phyloP scores from a whole-genome alignment of 2,797 vertebrate genomes.

The Premnoplex brunnescens region DNA sequence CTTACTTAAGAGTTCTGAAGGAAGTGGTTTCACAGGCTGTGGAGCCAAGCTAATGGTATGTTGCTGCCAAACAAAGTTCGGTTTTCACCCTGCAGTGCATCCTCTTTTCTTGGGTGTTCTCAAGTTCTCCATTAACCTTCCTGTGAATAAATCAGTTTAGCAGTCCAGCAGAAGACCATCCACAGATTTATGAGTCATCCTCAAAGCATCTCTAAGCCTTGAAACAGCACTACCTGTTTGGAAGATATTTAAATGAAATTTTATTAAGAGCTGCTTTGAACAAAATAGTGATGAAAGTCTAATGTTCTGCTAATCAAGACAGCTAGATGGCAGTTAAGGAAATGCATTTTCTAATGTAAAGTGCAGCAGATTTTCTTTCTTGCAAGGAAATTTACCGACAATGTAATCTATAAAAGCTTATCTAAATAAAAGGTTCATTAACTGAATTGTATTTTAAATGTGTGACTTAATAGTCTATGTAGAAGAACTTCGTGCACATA shows the following conservation, averaged over 20 bases:
- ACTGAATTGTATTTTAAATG: background rate
- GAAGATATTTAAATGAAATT: background rate
- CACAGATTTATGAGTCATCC: background rate
- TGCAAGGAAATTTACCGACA: background rate
- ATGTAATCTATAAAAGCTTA: background rate
- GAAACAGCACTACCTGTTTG: background rate
- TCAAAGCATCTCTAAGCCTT: background rate
- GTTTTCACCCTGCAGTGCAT: background rate
- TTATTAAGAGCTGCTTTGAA: background rate
- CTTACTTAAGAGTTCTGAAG: background rate
- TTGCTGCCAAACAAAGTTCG: background rate
- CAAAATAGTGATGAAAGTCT: background rate
- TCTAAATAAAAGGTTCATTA: background rate
- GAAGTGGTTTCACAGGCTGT: background rate
- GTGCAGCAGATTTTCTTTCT: background rate
- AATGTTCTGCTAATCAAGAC: background rate
- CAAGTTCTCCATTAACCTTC: background rate
- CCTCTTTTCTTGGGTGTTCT: background rate
- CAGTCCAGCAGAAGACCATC: background rate
- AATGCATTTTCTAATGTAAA: background rate
- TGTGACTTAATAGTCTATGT: background rate
- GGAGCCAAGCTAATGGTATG: background rate
- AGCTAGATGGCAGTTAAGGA: background rate
- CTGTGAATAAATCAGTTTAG: background rate
- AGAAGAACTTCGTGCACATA: background rate